phyloP scores from a whole-genome alignment of 2,797 vertebrate genomes.

The Antrozous pallidus region DNA sequence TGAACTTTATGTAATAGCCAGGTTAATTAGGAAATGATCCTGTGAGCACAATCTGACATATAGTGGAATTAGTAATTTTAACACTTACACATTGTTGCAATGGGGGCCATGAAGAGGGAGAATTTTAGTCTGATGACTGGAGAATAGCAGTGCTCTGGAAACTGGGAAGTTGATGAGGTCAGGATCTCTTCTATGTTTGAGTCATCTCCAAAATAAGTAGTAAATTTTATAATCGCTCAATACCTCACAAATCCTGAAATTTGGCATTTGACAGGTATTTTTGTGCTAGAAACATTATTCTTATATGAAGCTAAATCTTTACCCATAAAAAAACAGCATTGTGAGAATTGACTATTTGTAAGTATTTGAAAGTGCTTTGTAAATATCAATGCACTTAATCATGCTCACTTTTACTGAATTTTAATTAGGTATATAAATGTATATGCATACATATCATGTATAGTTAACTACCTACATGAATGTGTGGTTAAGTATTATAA shows the following conservation, averaged over 20 bases:
- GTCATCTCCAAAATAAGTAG: background rate
- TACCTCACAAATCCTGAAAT: background rate
- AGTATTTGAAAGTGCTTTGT: background rate
- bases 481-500: background rate
- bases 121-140: background rate
- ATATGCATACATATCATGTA: background rate
- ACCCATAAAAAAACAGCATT: background rate
- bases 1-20: background rate
- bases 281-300: background rate
- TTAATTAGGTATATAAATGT: background rate
- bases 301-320: background rate
- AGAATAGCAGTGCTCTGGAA: background rate
- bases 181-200: background rate
- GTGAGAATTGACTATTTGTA: background rate
- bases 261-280: background rate
- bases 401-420: background rate
- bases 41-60: background rate
- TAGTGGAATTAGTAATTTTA: background rate
- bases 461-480: background rate
- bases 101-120: background rate
- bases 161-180: background rate
- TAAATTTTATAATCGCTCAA: background rate
- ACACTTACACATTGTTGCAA: background rate
- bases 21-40: conserved; percentile 25
- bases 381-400: background rate